Percentiles rank a stretch among this genome's conserved stretches.
These are phyloP conservation scores for Acrocephalus arundinaceus DNA, from an alignment of 2,113 vertebrate genomes.

Conservation along the genomic window DNA sequence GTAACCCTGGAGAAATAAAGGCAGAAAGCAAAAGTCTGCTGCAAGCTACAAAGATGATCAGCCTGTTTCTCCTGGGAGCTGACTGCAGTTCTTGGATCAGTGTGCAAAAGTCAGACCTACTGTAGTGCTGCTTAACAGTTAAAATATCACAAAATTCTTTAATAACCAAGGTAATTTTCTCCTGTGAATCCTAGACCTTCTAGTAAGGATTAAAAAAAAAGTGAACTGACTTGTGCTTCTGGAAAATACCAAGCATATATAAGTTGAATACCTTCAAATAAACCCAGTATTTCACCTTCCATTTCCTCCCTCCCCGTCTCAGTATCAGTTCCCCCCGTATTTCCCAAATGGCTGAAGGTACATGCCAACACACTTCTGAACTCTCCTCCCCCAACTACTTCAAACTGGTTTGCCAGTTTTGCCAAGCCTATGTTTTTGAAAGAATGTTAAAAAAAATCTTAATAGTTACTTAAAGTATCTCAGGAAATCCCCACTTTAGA, in stretches of 20 bases:
- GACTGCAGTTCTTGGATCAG: not conserved
- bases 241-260: not conserved
- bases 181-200: not conserved
- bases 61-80: not conserved
- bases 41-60: not conserved
- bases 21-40: not conserved
- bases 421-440: not conserved
- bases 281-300: not conserved
- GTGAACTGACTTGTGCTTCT: not conserved
- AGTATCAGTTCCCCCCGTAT: not conserved
- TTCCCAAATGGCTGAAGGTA: not conserved
- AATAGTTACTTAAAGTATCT: not conserved
- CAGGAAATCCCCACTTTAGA: not conserved
- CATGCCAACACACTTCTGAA: not conserved
- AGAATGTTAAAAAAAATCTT: not conserved
- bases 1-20: slow-evolving; percentile 18
- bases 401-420: not conserved
- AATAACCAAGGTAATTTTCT: not conserved
- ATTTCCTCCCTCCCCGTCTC: not conserved
- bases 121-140: not conserved
- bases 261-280: not conserved
- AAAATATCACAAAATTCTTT: not conserved
- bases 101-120: not conserved
- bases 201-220: not conserved
- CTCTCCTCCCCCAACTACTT: not conserved